Conservation (phyloP, 2,113 vertebrate genomes). For the Salvelinus alpinus region DNA sequence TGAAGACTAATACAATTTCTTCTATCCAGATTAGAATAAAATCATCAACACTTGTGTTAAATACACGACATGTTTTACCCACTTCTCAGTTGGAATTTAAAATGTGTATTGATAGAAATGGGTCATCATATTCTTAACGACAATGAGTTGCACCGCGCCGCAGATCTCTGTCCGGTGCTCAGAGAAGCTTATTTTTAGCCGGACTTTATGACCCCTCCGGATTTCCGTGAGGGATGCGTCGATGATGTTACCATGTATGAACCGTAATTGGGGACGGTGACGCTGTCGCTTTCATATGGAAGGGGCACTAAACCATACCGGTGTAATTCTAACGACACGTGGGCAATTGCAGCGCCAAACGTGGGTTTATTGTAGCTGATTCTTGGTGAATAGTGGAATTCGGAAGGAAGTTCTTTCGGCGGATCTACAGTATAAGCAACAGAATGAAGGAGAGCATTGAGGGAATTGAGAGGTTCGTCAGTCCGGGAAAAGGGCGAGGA, state of each 20-base stretch:
- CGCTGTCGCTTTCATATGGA: not conserved
- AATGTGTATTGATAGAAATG: no score
- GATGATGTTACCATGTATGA: not conserved
- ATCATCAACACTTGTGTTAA: no score
- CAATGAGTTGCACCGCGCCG: no score
- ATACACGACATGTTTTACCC: no score
- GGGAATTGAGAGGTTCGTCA: conserved; percentile 84
- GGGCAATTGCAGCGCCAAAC: not conserved
- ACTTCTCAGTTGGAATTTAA: no score
- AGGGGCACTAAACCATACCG: not conserved
- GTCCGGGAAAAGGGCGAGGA: conserved; percentile 86
- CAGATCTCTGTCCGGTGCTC: no score
- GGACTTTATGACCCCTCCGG: no score
- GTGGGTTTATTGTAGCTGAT: not conserved
- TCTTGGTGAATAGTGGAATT: conserved; percentile 3
- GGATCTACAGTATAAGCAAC: not conserved
- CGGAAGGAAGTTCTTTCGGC: not conserved
- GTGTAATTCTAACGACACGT: not conserved
- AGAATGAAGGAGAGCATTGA: conserved; percentile 64
- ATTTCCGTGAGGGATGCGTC: not conserved
- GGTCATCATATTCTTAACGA: no score
- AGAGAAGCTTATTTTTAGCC: no score
- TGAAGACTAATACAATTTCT: no score
- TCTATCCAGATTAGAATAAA: no score
- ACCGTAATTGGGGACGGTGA: not conserved